Percentiles rank a stretch among this genome's conserved stretches.
These are phyloP conservation scores for Phaedon cochleariae DNA, from an alignment of 2,888 invertebrate species.

Conservation along the genomic window DNA sequence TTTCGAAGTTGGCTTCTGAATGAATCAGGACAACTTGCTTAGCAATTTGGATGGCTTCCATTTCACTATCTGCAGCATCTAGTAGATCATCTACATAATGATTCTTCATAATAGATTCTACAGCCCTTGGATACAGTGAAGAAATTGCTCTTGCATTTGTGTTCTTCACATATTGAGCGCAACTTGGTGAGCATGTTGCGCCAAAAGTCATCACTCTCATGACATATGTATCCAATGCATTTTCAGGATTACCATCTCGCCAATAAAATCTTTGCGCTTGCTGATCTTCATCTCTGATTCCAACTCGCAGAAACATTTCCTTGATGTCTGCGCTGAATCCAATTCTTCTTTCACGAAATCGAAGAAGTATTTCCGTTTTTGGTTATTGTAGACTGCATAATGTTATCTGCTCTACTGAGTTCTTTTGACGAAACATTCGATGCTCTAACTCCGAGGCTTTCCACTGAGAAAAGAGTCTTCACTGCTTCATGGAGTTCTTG, in stretches of 20 bases:
- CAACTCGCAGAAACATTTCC: slow-evolving; percentile 34
- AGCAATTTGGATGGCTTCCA: background rate
- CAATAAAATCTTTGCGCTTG: slow-evolving; percentile 51
- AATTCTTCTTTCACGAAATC: slow-evolving; percentile 52
- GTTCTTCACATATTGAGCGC: slow-evolving; percentile 35
- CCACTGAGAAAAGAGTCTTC: slow-evolving; percentile 21
- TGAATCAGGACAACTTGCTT: background rate
- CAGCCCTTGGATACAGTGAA: slow-evolving; percentile 26
- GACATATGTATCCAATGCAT: slow-evolving; percentile 25
- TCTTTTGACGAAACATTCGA: slow-evolving; percentile 6
- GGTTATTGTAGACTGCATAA: background rate
- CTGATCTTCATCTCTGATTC: slow-evolving; percentile 35
- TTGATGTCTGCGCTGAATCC: slow-evolving; percentile 51
- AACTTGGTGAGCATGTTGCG: slow-evolving; percentile 30
- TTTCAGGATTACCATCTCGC: slow-evolving; percentile 33
- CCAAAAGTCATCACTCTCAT: slow-evolving; percentile 39
- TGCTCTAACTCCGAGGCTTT: slow-evolving; percentile 24
- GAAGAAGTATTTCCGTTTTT: slow-evolving; percentile 45
- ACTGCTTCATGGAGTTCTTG: slow-evolving; percentile 11
- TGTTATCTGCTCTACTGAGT: slow-evolving; percentile 7
- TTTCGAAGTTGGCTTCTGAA: slow-evolving; percentile 33
- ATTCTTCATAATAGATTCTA: slow-evolving; percentile 20
- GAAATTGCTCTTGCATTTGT: slow-evolving; percentile 29
- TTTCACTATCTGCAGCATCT: slow-evolving; percentile 26
- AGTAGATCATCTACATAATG: slow-evolving; percentile 42